These are phyloP conservation scores for Corythornis vintsioides DNA, from an alignment of 2,113 vertebrate genomes.

Conservation along the genomic window DNA sequence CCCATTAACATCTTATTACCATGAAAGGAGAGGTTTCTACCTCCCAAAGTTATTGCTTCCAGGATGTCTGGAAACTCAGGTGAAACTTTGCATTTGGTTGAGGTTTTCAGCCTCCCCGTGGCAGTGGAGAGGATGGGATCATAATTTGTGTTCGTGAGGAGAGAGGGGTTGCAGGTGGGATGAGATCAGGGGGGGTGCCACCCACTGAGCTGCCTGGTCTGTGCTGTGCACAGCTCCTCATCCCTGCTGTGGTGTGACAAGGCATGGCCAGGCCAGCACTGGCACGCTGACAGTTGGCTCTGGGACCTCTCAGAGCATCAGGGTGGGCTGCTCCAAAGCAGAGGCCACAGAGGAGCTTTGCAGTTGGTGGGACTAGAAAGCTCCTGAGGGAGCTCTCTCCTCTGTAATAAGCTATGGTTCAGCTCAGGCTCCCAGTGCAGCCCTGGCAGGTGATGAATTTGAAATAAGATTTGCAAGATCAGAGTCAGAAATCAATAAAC, in stretches of 20 bases:
- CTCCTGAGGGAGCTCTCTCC: not conserved
- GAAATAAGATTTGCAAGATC: conserved; percentile 24
- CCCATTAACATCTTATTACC: conserved; percentile 44
- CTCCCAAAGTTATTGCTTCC: conserved; percentile 52
- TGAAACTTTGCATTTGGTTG: conserved; percentile 37
- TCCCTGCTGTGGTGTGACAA: fast-evolving
- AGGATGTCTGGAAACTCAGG: conserved; percentile 46
- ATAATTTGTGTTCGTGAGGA: not conserved
- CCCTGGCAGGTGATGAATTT: not conserved
- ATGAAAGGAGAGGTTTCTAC: conserved; percentile 36
- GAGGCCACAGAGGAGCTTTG: fast-evolving
- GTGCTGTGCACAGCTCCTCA: not conserved
- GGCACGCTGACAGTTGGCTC: not conserved
- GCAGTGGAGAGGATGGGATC: not conserved
- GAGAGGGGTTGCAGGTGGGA: not conserved
- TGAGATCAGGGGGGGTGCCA: not conserved
- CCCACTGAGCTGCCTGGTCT: fast-evolving
- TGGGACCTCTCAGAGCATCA: not conserved
- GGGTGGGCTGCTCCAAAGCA: not conserved
- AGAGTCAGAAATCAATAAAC: conserved; percentile 47
- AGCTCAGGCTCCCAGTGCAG: not conserved
- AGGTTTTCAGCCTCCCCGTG: not conserved
- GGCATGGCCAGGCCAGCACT: fast-evolving
- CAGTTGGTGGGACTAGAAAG: not conserved
- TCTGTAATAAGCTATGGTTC: fast-evolving